phyloP scores from a whole-genome alignment of 2,113 vertebrate genomes.

The Melanocharis versteri region DNA sequence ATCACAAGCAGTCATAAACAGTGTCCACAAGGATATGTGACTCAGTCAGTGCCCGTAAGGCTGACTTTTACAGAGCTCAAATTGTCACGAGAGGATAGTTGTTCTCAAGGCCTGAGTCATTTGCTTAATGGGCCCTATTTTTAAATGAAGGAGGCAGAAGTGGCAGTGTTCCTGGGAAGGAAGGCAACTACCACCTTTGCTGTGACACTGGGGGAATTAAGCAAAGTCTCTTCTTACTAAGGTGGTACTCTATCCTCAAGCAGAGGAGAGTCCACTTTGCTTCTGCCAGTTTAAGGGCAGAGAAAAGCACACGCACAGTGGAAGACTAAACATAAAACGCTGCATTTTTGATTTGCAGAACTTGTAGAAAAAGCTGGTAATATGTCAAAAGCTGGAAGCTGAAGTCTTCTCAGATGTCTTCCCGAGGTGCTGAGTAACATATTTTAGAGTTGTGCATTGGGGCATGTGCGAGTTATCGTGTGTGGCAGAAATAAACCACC shows the following conservation, averaged over 20 bases:
- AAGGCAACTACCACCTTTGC: background rate
- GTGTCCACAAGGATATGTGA: background rate
- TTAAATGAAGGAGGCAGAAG: background rate
- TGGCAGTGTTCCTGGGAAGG: background rate
- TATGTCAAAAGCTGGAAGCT: background rate
- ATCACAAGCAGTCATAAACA: background rate
- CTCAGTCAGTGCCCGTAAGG: background rate
- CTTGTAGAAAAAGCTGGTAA: background rate
- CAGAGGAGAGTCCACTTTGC: background rate
- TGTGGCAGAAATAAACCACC: background rate
- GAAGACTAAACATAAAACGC: background rate
- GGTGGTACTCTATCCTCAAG: background rate
- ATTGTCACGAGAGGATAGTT: background rate
- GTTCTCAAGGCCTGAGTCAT: background rate
- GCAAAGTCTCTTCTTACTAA: background rate
- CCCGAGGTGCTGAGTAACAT: background rate
- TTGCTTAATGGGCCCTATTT: background rate
- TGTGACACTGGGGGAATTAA: background rate
- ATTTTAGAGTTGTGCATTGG: background rate
- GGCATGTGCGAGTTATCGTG: fast-evolving
- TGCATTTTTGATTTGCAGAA: background rate
- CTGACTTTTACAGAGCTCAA: background rate
- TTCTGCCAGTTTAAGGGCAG: background rate
- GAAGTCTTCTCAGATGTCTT: background rate
- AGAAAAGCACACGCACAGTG: background rate